Percentiles rank a stretch among this genome's conserved stretches.
Conservation (phyloP, 2,113 vertebrate species). For the Rissa tridactyla region DNA sequence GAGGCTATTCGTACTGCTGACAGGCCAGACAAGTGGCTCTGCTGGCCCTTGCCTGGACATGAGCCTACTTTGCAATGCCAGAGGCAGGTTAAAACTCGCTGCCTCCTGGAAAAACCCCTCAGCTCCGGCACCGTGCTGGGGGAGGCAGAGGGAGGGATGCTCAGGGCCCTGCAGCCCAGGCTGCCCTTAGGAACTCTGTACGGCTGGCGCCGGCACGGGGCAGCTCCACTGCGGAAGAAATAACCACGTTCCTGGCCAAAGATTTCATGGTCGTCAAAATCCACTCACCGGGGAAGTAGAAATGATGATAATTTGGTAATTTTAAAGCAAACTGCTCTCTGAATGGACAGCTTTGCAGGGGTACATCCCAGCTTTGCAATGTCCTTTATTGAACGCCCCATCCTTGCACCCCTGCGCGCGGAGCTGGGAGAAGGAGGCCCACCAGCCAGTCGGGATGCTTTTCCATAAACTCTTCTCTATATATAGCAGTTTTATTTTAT, state of each 20-base stretch:
- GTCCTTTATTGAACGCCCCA: accelerated
- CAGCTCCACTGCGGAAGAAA: no score
- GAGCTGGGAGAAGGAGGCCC: background rate
- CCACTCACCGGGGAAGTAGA: no score
- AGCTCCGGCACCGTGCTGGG: accelerated
- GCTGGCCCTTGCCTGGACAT: background rate
- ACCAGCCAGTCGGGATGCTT: accelerated
- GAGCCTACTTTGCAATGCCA: background rate
- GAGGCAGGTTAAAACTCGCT: background rate
- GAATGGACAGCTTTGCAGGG: background rate
- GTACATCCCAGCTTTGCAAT: accelerated
- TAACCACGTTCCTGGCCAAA: background rate
- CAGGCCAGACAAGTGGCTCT: background rate
- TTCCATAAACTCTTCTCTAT: accelerated
- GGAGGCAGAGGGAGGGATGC: background rate
- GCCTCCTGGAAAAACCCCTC: background rate
- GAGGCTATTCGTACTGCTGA: accelerated
- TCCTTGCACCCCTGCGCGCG: accelerated
- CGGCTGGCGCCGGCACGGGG: accelerated
- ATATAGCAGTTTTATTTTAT: accelerated
- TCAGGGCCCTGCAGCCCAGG: background rate
- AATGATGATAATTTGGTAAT: background rate
- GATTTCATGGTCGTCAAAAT: background rate
- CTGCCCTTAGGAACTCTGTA: accelerated
- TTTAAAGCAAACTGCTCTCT: background rate